Percentiles rank a stretch among this genome's conserved stretches.
These are phyloP conservation scores for Lepidurus apus DNA, from an alignment of 1,140 invertebrate genomes.

Conservation along the genomic window DNA sequence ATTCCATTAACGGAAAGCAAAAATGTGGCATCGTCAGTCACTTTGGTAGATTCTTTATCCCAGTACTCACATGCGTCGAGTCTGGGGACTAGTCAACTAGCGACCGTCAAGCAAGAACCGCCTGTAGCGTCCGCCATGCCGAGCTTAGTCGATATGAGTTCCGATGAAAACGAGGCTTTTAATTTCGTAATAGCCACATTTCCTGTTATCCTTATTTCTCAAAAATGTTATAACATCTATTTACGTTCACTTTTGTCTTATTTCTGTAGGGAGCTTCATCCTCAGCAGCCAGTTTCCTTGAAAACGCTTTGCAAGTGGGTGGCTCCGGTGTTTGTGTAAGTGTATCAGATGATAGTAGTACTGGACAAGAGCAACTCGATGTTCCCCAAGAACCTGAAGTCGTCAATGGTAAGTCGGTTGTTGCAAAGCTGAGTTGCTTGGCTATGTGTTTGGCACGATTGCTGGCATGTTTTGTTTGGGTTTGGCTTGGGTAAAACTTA, in stretches of 20 bases:
- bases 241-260: background rate
- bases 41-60: background rate
- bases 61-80: background rate
- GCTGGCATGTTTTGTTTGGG: background rate
- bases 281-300: background rate
- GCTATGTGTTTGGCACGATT: background rate
- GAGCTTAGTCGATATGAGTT: background rate
- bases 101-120: slow-evolving; percentile 1
- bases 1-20: background rate
- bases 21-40: background rate
- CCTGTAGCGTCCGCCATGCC: background rate
- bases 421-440: background rate
- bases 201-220: background rate
- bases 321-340: background rate
- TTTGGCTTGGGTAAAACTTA: no score
- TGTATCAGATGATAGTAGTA: background rate
- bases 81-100: background rate
- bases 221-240: background rate
- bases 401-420: background rate
- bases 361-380: background rate
- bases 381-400: background rate
- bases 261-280: slow-evolving; percentile 1
- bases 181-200: background rate
- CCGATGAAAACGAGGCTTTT: background rate
- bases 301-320: background rate